These are phyloP conservation scores for Oryzias woworae DNA, from an alignment of 2,113 vertebrate species.

Conservation along the genomic window DNA sequence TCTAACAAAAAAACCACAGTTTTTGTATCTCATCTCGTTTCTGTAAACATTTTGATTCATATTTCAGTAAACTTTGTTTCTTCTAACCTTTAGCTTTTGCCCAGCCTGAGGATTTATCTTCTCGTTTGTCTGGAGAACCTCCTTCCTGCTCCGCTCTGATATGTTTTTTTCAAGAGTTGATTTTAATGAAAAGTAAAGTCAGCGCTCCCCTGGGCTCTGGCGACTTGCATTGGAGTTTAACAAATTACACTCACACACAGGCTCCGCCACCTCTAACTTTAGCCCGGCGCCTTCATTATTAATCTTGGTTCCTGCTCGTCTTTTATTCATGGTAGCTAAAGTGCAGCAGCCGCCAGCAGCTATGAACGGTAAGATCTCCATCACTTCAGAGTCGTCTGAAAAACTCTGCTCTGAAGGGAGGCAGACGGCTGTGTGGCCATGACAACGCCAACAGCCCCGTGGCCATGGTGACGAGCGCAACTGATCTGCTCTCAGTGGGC, in stretches of 20 bases:
- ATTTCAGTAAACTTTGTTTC: too few relatives aligned
- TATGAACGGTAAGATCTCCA: constrained; percentile 30
- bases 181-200: constrained; percentile 60
- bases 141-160: too few relatives aligned
- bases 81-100: too few relatives aligned
- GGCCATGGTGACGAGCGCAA: constrained; percentile 54
- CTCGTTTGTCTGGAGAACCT: too few relatives aligned
- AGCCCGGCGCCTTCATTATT: constrained; percentile 64
- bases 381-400: constrained; percentile 1
- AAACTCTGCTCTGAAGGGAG: constrained; percentile 14
- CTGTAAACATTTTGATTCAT: too few relatives aligned
- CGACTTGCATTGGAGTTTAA: constrained; percentile 28
- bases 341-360: constrained; percentile 51
- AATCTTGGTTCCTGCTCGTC: constrained; percentile 51
- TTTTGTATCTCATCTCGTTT: too few relatives aligned
- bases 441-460: constrained; percentile 39
- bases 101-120: too few relatives aligned
- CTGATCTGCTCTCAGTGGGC: constrained; percentile 40
- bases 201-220: constrained; percentile 19
- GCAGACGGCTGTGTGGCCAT: constrained; percentile 33
- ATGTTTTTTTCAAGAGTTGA: constrained; percentile 21
- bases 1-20: too few relatives aligned
- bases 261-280: constrained; percentile 44
- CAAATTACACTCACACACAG: constrained; percentile 46
- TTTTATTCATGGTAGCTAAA: constrained; percentile 72